Evolutionary conservation across 2,113 vertebrate species (phyloP).

Genomic region (Microcebus griseorufus): DNA sequence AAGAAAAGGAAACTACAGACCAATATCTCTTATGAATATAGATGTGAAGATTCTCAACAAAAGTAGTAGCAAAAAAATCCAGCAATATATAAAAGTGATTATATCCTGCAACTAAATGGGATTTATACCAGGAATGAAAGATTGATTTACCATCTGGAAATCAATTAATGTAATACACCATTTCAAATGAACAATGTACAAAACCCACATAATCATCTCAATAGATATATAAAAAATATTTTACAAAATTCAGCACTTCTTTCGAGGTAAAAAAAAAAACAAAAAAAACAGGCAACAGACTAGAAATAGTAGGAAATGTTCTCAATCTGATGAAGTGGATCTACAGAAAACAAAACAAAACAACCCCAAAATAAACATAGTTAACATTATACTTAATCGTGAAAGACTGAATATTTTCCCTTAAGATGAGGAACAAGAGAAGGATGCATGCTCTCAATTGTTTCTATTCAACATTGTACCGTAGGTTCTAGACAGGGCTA

Average conservation of each 20-base stretch:
- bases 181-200: background rate
- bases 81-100: background rate
- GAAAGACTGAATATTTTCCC: background rate
- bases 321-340: background rate
- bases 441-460: background rate
- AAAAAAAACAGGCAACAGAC: background rate
- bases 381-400: background rate
- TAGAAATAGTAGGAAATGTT: background rate
- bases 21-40: background rate
- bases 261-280: background rate
- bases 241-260: background rate
- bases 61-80: background rate
- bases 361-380: background rate
- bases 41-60: background rate
- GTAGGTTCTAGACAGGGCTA: background rate
- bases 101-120: background rate
- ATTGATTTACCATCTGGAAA: background rate
- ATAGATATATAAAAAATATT: background rate
- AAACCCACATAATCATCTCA: background rate
- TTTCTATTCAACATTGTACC: background rate
- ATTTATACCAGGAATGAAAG: background rate
- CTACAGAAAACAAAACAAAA: background rate
- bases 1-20: background rate
- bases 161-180: background rate
- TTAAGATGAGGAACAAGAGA: background rate